Conservation (phyloP, 2,113 vertebrate species). For the Siniperca chuatsi region DNA sequence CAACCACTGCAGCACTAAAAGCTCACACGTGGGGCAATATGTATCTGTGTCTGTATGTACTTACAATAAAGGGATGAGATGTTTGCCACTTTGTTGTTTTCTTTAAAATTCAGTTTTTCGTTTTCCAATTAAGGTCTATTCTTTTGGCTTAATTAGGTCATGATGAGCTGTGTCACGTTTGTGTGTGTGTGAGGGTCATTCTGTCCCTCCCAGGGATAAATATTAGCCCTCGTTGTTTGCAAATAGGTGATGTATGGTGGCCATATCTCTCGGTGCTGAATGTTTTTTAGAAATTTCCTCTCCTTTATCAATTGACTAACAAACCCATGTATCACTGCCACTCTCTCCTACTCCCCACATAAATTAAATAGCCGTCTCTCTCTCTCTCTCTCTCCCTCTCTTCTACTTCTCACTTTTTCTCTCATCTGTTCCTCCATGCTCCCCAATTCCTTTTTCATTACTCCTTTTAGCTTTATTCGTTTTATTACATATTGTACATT, state of each 20-base stretch:
- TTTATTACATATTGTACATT: constrained; percentile 49
- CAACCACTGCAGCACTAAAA: constrained; percentile 47
- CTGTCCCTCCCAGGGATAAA: constrained; percentile 87
- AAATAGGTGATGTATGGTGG: constrained; percentile 95
- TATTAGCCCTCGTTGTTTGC: constrained; percentile 89
- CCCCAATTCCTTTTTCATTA: constrained; percentile 58
- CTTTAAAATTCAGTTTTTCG: constrained; percentile 33
- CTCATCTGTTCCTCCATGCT: constrained; percentile 55
- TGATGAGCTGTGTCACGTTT: constrained; percentile 30
- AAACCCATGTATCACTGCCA: constrained; percentile 99
- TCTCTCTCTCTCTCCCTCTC: constrained; percentile 28
- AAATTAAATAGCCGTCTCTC: constrained; percentile 90
- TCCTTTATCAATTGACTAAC: constrained; percentile 98
- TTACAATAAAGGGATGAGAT: constrained; percentile 49
- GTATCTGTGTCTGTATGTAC: constrained; percentile 17
- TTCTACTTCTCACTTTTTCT: constrained; percentile 39
- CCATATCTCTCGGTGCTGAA: constrained; percentile 94
- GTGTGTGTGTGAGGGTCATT: constrained; percentile 76
- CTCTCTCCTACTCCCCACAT: constrained; percentile 92
- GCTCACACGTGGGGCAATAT: constrained; percentile 42
- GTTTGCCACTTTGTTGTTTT: constrained; percentile 48
- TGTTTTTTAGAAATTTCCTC: constrained; percentile 98
- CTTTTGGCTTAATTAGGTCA: constrained; percentile 81
- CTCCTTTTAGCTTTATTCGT: constrained; percentile 65
- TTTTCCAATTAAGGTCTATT: constrained; percentile 79